Base-by-base conservation (phyloP, 2,797 vertebrate species). In the Tinamus major region DNA sequence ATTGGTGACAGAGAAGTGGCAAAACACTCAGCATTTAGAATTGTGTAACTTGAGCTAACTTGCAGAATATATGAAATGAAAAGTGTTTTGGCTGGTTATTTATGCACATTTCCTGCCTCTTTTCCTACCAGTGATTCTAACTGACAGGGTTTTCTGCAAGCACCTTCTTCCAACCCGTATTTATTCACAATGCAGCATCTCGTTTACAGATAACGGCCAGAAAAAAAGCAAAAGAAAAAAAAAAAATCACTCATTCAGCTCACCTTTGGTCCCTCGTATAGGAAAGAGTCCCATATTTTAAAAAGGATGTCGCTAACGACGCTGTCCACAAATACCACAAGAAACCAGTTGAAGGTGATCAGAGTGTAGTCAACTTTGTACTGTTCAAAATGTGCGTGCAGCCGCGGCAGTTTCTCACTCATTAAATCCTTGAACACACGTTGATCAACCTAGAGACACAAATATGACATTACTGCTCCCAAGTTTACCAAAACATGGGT, bases 281-380 rank as follows among this genome's bases (percentile, higher is more conserved):
- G 98, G 95, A 99, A 99, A 21, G 99, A 97, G 62, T 99, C 99
- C 99, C 99, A 99, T 96, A 99, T 99, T 96, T 99, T 99, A 95
- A 99, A 99, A 85, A 99, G 99, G 95, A 99, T 97, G 95, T 99
- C 99, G 29, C 99, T 99, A 91, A 99, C 98, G 67, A 99, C 98
- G 0, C 99, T 99, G 98, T 99, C 99, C 96, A 99, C 99, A 92
- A 99, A 99, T 76, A 99, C 98, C 94, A 99, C 99, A 68, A 99
- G 98, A 95, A 99, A 99, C 99, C 99, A 99, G 98, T 99, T 99
- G 97, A 99, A 99, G 31, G 99, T 99, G 97, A 99, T 99, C 78
- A 99, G 99, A 23, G 99, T 99, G 90, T 98, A 99, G 96, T 99
- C 99, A 5, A 99, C 99, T 91, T 98, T 98, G 97, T 99, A 94